Conservation (phyloP, 1,140 invertebrate species). For the Medauroidea extradentata region DNA sequence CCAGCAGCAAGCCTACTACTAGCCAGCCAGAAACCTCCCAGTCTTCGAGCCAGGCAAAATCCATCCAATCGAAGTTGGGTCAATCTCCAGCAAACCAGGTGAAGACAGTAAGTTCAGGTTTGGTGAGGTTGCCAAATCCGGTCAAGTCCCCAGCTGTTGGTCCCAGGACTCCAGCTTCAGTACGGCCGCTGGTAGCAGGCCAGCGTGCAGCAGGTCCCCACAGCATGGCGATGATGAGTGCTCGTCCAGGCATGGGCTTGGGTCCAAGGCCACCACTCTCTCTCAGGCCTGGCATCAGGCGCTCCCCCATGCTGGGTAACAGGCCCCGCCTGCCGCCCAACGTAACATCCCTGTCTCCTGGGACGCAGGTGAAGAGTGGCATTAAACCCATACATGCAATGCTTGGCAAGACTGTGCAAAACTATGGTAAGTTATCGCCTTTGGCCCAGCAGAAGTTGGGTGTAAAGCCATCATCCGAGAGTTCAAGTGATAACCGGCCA, state of each 20-base stretch:
- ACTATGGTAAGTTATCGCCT: background rate
- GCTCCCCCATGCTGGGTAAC: background rate
- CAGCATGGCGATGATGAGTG: constrained; percentile 14
- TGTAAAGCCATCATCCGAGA: background rate
- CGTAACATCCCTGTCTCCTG: background rate
- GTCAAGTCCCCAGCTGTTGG: background rate
- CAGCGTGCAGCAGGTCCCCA: background rate
- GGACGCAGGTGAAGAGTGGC: constrained; percentile 8
- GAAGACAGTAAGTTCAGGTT: no score
- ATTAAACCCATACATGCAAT: constrained; percentile 13
- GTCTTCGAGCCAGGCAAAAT: no score
- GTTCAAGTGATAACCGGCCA: background rate
- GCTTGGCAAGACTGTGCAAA: constrained; percentile 11
- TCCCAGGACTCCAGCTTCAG: background rate
- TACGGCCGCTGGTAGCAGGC: background rate
- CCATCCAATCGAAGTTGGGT: no score
- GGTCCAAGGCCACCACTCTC: constrained; percentile 27
- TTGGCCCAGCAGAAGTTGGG: constrained; percentile 1
- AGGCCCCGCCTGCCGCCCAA: background rate
- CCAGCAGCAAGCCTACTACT: no score
- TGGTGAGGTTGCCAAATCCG: background rate
- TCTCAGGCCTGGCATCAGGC: constrained; percentile 28
- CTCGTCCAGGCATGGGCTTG: constrained; percentile 35
- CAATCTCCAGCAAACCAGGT: no score
- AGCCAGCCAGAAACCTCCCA: no score